phyloP scores from a whole-genome alignment of 1,140 invertebrate genomes.

The Drosophila suzukii region DNA sequence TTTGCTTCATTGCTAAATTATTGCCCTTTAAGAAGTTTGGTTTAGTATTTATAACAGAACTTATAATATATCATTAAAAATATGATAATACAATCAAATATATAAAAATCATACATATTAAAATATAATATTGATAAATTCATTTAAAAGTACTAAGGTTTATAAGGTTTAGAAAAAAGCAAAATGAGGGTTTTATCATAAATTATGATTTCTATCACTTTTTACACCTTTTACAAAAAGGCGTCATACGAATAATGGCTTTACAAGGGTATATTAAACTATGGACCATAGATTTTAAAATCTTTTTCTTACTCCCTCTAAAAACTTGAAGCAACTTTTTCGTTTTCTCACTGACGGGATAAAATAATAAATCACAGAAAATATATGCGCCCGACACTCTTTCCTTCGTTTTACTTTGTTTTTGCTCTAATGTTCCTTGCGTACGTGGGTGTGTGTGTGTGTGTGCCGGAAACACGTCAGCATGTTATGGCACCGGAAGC shows the following conservation, averaged over 20 bases:
- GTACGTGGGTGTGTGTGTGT: conserved; percentile 6
- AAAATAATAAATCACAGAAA: conserved; percentile 49
- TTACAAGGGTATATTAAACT: neutral
- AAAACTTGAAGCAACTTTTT: conserved; percentile 11
- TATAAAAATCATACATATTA: too few species aligned
- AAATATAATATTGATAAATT: too few species aligned
- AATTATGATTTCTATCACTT: neutral
- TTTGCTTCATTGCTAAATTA: neutral
- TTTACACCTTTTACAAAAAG: neutral
- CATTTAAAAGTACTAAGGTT: too few species aligned
- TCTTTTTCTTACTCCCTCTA: neutral
- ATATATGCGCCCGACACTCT: conserved; percentile 46
- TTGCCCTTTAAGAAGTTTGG: neutral
- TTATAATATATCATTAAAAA: too few species aligned
- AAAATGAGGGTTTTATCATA: too few species aligned
- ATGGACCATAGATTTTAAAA: neutral
- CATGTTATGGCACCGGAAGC: conserved; percentile 77
- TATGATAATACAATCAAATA: too few species aligned
- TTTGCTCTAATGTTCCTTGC: conserved; percentile 41
- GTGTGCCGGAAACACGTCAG: conserved; percentile 73
- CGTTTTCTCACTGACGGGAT: conserved; percentile 10
- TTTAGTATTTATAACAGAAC: too few species aligned
- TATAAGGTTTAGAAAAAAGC: too few species aligned
- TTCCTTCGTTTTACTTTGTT: conserved; percentile 19
- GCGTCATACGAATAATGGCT: neutral